Evolutionary conservation across 2,113 vertebrate species (phyloP), one percentile per base, ranked within the genome.

Genomic region (Microtus oregoni): DNA sequence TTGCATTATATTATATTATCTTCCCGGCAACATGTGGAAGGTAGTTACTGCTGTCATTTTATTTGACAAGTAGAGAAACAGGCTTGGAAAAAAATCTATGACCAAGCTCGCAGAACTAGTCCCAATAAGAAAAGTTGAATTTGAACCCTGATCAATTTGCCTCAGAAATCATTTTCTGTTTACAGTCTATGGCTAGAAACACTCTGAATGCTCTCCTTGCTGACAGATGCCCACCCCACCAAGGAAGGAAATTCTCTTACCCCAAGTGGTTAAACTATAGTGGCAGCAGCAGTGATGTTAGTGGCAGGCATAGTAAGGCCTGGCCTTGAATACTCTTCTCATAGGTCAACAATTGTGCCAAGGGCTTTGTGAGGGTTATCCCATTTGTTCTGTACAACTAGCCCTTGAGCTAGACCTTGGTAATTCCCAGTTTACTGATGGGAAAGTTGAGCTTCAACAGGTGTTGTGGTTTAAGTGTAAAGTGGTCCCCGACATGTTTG

Each of bases 111-210:
- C 35, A 52, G 19, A 86, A 17, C 32, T 68, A 91, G 14, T 68
- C 92, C 52, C 58, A 89, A 88, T 30, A 28, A 41, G 13, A 94
- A 91, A 89, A 55, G 14, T n/a, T 70, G 85, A 22, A 77, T 85
- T 28, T 89, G 17, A 92, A 72, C 63, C 67, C 41, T 26, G 20
- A 6, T 55, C 73, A 52, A 2, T 81, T 73, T 89, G 35, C 47
- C 47, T 95, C 81, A 17, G 26, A 90, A 92, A 81, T 93, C 26
- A 96, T 89, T 73, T 76, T 76, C 50, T 93, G 41, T 90, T 91
- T 70, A 63, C 44, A 86, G 79, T 65, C 17, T 58, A 50, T 75
- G 38, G 73, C 77, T 88, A 38, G 61, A 87, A 96, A 89, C 14
- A 76, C 26, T 81, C 15, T 8, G 93, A 95, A 35, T 52, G 4